Evolutionary conservation across 2,888 invertebrate genomes (phyloP).

Genomic region (Agrochola circellaris): DNA sequence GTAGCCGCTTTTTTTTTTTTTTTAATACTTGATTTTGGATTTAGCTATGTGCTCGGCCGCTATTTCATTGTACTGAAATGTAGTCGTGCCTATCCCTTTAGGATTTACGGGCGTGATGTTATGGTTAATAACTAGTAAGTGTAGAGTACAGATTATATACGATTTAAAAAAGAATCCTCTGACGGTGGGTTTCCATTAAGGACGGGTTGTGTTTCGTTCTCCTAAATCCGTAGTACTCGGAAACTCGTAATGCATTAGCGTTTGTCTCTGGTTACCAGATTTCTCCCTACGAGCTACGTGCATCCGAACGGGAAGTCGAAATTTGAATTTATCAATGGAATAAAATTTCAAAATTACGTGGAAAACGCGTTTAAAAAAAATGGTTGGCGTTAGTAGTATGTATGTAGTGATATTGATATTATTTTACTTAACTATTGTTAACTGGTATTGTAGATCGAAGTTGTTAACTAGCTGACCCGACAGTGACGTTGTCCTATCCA

Average conservation of each 20-base stretch:
- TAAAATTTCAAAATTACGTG: background rate
- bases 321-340: conserved; percentile 31
- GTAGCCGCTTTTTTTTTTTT: no score
- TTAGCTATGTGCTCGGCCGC: background rate
- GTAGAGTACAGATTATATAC: background rate
- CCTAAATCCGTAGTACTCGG: conserved; percentile 68
- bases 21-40: background rate
- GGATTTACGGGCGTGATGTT: background rate
- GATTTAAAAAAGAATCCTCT: conserved; percentile 13
- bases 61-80: no score
- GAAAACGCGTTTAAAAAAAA: background rate
- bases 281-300: conserved; percentile 20
- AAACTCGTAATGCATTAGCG: conserved; percentile 73
- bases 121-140: background rate
- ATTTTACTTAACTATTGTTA: no score
- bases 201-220: conserved; percentile 50
- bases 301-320: conserved; percentile 37
- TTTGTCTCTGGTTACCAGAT: conserved; percentile 56
- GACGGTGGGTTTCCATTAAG: conserved; percentile 51
- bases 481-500: background rate
- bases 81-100: background rate
- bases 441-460: background rate
- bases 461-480: background rate
- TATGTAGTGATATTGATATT: no score
- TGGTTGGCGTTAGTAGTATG: no score